phyloP scores from a whole-genome alignment of 2,888 invertebrate species.

The Polyommatus icarus region DNA sequence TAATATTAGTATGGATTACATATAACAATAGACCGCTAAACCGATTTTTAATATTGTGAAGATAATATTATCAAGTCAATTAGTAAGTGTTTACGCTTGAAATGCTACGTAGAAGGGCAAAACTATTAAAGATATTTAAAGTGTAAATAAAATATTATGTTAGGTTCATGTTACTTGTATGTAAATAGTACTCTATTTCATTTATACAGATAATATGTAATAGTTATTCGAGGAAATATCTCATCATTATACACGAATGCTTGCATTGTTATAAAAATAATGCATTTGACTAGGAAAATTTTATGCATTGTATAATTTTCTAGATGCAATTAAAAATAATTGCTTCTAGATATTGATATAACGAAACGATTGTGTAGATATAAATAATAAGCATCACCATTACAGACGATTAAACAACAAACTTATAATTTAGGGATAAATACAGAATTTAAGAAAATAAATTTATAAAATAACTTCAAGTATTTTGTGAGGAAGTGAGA shows the following conservation, averaged over 20 bases:
- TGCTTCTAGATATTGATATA: too few relatives aligned
- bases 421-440: too few relatives aligned
- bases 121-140: neutral
- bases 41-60: too few relatives aligned
- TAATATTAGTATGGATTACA: too few relatives aligned
- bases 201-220: neutral
- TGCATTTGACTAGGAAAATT: neutral
- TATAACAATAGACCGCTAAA: too few relatives aligned
- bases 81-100: neutral
- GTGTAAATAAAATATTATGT: neutral
- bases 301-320: neutral
- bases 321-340: neutral
- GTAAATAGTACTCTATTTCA: neutral
- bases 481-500: too few relatives aligned
- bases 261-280: neutral
- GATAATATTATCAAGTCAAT: too few relatives aligned
- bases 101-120: neutral
- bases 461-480: too few relatives aligned
- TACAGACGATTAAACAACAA: too few relatives aligned
- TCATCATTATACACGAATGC: neutral
- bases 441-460: too few relatives aligned
- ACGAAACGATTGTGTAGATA: too few relatives aligned
- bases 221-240: constrained; percentile 8
- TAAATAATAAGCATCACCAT: too few relatives aligned
- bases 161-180: neutral